Evolutionary conservation across 2,888 invertebrate species (phyloP).

Genomic region (Ecliptopera silaceata): DNA sequence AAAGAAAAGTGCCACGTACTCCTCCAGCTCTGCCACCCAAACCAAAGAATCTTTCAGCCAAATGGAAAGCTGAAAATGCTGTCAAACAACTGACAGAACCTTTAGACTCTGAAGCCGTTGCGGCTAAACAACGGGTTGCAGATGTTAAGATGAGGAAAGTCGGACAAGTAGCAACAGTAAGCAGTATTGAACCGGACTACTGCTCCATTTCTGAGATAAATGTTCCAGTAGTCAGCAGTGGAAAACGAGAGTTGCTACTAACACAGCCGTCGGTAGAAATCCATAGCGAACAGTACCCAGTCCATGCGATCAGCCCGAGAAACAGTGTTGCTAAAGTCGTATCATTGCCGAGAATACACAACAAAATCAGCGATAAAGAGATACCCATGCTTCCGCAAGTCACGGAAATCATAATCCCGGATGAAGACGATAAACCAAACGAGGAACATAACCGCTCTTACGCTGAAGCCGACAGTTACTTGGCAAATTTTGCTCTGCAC

Average conservation of each 20-base stretch:
- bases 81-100: slow-evolving; percentile 69
- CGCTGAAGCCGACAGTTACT: slow-evolving; percentile 68
- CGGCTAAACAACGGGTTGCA: slow-evolving; percentile 83
- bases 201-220: slow-evolving; percentile 90
- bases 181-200: slow-evolving; percentile 86
- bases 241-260: slow-evolving; percentile 79
- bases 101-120: slow-evolving; percentile 83
- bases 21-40: slow-evolving; percentile 91
- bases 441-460: slow-evolving; percentile 65
- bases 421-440: slow-evolving; percentile 80
- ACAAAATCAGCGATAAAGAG: slow-evolving; percentile 81
- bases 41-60: slow-evolving; percentile 88
- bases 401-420: slow-evolving; percentile 88
- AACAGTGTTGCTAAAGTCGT: slow-evolving; percentile 77
- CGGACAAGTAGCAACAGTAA: slow-evolving; percentile 77
- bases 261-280: slow-evolving; percentile 81
- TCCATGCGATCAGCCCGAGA: slow-evolving; percentile 64
- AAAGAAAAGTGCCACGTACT: slow-evolving; percentile 84
- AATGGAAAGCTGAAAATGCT: slow-evolving; percentile 83
- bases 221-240: slow-evolving; percentile 84
- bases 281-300: slow-evolving; percentile 76
- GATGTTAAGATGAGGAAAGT: slow-evolving; percentile 81
- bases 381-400: slow-evolving; percentile 90
- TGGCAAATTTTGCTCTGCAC: slow-evolving; percentile 69
- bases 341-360: slow-evolving; percentile 72